Conservation (phyloP, 2,113 vertebrate species). For the Micromys minutus region DNA sequence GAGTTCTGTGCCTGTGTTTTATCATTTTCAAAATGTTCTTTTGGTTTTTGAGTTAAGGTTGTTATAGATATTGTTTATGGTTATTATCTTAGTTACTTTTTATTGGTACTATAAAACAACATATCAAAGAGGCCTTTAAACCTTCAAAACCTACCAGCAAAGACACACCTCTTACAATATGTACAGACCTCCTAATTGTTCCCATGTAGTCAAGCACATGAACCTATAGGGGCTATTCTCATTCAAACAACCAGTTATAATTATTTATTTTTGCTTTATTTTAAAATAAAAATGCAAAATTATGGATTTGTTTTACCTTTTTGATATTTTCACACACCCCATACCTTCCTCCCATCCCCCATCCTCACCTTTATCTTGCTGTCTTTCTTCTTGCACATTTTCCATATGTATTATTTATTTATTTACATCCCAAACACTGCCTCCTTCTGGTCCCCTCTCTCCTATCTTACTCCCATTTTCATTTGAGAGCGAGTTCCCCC, state of each 20-base stretch:
- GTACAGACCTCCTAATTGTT: neutral
- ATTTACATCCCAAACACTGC: too few relatives aligned
- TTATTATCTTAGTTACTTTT: neutral
- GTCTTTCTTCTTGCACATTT: neutral
- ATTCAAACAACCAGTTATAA: neutral
- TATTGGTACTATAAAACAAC: neutral
- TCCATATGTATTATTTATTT: neutral
- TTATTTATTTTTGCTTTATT: neutral
- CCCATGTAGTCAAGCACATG: neutral
- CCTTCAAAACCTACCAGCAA: neutral
- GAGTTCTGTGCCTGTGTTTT: slow-evolving; percentile 13
- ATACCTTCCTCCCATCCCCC: too few relatives aligned
- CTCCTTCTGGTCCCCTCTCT: too few relatives aligned
- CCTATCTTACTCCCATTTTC: too few relatives aligned
- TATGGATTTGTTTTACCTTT: neutral
- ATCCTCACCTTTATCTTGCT: neutral
- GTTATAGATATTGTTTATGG: slow-evolving; percentile 16
- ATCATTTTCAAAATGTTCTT: slow-evolving; percentile 35
- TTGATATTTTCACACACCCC: neutral
- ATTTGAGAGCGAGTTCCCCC: too few relatives aligned
- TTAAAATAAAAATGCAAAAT: neutral
- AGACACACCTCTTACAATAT: neutral
- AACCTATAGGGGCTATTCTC: neutral
- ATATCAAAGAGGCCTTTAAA: neutral
- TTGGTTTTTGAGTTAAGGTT: neutral